phyloP scores from a whole-genome alignment of 1,140 invertebrate species.

The Notospermus geniculatus region DNA sequence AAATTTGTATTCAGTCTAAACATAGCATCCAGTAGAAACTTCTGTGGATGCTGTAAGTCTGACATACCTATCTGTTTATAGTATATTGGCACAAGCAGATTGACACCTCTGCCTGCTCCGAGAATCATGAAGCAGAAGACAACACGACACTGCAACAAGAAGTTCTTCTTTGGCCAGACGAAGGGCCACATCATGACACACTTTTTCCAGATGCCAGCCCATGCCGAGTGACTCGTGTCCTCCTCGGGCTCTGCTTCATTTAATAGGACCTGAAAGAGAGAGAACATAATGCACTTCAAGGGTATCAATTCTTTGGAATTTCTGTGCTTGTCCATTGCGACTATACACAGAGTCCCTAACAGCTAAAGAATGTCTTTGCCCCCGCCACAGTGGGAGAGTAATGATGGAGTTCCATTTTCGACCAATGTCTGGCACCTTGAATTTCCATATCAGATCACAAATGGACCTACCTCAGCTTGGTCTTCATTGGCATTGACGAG shows the following conservation, averaged over 20 bases:
- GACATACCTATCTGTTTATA: conserved; percentile 76
- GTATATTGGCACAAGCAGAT: conserved; percentile 91
- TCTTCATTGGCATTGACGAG: conserved; percentile 11
- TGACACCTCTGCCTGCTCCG: conserved; percentile 78
- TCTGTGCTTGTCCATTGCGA: no score
- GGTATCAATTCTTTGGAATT: no score
- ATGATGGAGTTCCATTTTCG: not conserved
- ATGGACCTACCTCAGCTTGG: conserved; percentile 4
- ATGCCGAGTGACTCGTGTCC: conserved; percentile 30
- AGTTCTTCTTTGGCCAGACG: conserved; percentile 87
- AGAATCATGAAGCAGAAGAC: conserved; percentile 80
- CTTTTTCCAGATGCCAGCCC: conserved; percentile 67
- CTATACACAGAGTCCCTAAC: no score
- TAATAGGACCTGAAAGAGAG: not conserved
- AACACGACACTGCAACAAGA: conserved; percentile 76
- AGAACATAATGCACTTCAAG: not conserved
- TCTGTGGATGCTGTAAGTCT: not conserved
- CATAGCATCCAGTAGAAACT: no score
- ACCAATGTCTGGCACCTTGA: not conserved
- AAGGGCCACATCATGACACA: conserved; percentile 79
- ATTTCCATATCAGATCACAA: not conserved
- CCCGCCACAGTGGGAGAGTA: not conserved
- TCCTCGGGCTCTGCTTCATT: not conserved
- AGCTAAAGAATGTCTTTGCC: no score
- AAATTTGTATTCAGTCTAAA: no score